Evolutionary conservation across 2,113 vertebrate species (phyloP).

Genomic region (human (Homo sapiens)): GRCh38 chr5:151791501-151792000

Average conservation of each 20-base stretch:
- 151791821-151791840: background rate
- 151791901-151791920: background rate
- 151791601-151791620: background rate
- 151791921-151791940: background rate
- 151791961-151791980: too few species aligned
- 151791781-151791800: background rate
- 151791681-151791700: background rate
- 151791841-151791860: background rate
- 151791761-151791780: background rate
- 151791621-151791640: background rate
- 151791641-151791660: background rate
- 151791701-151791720: background rate
- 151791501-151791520: background rate
- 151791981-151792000: too few species aligned
- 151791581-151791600: background rate
- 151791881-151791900: background rate
- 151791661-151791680: background rate
- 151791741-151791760: background rate
- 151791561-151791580: background rate
- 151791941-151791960: background rate
- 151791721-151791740: background rate
- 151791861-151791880: background rate
- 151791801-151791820: too few species aligned
- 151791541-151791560: background rate
- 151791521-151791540: background rate